Base-by-base conservation (phyloP, 2,888 invertebrate species). In the Pharmacophagus antenor region DNA sequence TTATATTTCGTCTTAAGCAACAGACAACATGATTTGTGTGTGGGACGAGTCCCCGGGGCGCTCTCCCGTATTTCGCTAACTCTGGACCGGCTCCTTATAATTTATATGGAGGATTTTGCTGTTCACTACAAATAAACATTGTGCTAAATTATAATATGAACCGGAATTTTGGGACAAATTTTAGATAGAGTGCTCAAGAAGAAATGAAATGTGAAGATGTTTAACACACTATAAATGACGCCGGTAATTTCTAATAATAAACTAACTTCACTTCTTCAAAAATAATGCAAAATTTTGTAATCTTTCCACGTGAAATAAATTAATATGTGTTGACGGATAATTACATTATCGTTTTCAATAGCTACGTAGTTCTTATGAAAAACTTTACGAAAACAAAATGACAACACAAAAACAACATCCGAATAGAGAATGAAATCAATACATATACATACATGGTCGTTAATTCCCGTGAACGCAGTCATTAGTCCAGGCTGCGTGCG, bases 71-170 rank as follows among this genome's bases (percentile, higher is more conserved):
- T 70, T 71, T 70, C 71, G 66, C 70, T 70, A 68, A 68, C 73
- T 63, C 68, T 62, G 63, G 62, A 31, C 62, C 65, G 61, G 65
- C 72, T 72, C 65, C 69, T 64, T 37, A 62, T 69, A 67, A 79
- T 82, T 78, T 79, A 81, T 78, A 73, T 71, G 69, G 65, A 64
- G 80, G 81, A 80, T 84, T 76, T 72, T 61, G 70, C 68, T 74
- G 80, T 76, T 76, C 77, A 76, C 76, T 84, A 80, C 76, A 79
- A 81, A 79, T 76, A 82, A 82, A 82, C 80, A 81, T 68, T 70
- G 66, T 70, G 69, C 70, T 74, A 76, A 72, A 73, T 68, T 76
- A 68, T 71, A 70, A 68, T 65, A 66, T 66, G 51, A 61, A 56
- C 58, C 62, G 53, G 63, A 58, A 55, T 57, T 53, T 21, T 46